phyloP scores from a whole-genome alignment of 1,140 invertebrate species.

The Philopotamus ludificatus region DNA sequence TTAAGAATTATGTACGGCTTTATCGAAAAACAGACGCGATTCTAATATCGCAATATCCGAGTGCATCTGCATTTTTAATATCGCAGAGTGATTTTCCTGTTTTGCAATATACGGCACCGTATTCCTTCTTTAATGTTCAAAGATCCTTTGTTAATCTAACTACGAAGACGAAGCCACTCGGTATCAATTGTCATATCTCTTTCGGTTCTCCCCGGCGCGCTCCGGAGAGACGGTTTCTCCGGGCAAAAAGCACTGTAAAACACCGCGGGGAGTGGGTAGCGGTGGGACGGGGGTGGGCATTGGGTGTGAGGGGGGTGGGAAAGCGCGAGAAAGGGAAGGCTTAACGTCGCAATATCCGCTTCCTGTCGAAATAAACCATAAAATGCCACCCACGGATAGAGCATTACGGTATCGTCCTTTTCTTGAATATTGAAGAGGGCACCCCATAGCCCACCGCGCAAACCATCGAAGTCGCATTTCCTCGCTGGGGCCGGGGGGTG shows the following conservation, averaged over 20 bases:
- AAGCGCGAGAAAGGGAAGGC: constrained; percentile 34
- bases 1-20: too few relatives aligned
- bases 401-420: constrained; percentile 30
- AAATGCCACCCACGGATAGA: constrained; percentile 32
- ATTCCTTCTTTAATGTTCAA: constrained; percentile 4
- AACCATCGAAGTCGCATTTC: not conserved
- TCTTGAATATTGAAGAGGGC: constrained; percentile 32
- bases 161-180: constrained; percentile 25
- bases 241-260: constrained; percentile 4
- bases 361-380: constrained; percentile 37
- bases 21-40: too few relatives aligned
- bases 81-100: constrained; percentile 18
- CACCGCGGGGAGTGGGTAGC: not conserved
- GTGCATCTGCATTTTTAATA: constrained; percentile 12
- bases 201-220: constrained; percentile 15
- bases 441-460: not conserved
- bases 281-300: constrained; percentile 2
- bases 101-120: not conserved
- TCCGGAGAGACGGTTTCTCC: not conserved
- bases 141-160: constrained; percentile 29
- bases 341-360: constrained; percentile 36
- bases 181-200: constrained; percentile 30
- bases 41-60: not conserved
- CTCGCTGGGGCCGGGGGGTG: too few relatives aligned
- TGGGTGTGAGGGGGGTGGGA: too few relatives aligned